phyloP scores from a whole-genome alignment of 2,888 invertebrate genomes.

The Stictocephala bisonia region DNA sequence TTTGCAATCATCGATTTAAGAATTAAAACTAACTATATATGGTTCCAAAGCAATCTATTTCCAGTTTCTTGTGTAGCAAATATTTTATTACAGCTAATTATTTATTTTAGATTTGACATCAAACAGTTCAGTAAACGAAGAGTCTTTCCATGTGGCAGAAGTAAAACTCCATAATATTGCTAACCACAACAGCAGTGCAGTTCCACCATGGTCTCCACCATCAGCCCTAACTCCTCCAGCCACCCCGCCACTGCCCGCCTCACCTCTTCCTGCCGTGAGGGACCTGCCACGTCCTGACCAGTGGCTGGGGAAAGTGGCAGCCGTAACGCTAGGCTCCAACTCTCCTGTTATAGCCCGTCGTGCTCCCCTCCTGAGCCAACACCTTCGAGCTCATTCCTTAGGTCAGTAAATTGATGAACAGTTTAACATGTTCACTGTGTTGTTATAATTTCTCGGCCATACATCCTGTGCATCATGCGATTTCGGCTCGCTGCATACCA shows the following conservation, averaged over 20 bases:
- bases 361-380: slow-evolving; percentile 66
- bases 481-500: too few species aligned
- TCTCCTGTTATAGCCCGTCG: slow-evolving; percentile 68
- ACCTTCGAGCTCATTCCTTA: slow-evolving; percentile 68
- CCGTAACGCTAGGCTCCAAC: slow-evolving; percentile 52
- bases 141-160: slow-evolving; percentile 52
- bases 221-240: slow-evolving; percentile 60
- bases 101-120: slow-evolving; percentile 7
- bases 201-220: slow-evolving; percentile 19
- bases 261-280: slow-evolving; percentile 50
- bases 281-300: slow-evolving; percentile 83
- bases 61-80: too few species aligned
- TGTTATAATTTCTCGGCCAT: too few species aligned
- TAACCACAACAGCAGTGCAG: slow-evolving; percentile 42
- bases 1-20: too few species aligned
- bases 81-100: too few species aligned
- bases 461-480: too few species aligned
- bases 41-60: too few species aligned
- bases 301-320: slow-evolving; percentile 75
- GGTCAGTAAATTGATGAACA: too few species aligned
- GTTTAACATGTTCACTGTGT: too few species aligned
- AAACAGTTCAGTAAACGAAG: slow-evolving; percentile 26
- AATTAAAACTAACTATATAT: too few species aligned
- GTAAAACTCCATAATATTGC: slow-evolving; percentile 43
- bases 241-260: slow-evolving; percentile 53